Conservation (phyloP, 2,888 invertebrate species). For the Drosophila demipolita region DNA sequence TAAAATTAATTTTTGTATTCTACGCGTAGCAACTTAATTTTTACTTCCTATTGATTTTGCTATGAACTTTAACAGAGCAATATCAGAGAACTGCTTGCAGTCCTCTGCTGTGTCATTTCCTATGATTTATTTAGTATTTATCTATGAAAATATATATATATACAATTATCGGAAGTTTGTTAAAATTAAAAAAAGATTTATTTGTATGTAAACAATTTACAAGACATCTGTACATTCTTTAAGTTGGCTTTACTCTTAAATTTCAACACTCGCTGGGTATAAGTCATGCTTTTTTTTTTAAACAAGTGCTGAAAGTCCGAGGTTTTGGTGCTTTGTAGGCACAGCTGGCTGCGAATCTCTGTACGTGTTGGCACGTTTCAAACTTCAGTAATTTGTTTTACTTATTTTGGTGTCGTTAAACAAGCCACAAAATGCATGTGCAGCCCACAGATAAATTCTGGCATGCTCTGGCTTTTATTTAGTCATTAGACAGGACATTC, state of each 20-base stretch:
- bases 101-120: neutral
- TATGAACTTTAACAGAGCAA: too few species aligned
- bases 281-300: neutral
- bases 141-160: neutral
- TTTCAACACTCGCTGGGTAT: neutral
- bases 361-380: conserved; percentile 60
- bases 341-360: conserved; percentile 60
- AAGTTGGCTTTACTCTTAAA: neutral
- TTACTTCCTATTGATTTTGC: too few species aligned
- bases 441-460: conserved; percentile 39
- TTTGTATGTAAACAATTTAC: neutral
- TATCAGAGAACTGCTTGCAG: neutral
- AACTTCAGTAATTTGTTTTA: conserved; percentile 44
- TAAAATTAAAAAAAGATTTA: neutral
- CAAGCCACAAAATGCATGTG: conserved; percentile 73
- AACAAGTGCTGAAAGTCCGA: conserved; percentile 5
- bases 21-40: too few species aligned
- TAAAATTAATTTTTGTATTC: neutral
- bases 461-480: conserved; percentile 38
- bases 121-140: too few species aligned
- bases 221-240: neutral
- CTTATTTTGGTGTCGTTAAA: conserved; percentile 65
- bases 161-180: neutral
- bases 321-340: conserved; percentile 43
- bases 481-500: conserved; percentile 51